Percentiles rank a stretch among this genome's conserved stretches.
phyloP scores from a whole-genome alignment of 2,113 vertebrate species.

The Onychostruthus taczanowskii region DNA sequence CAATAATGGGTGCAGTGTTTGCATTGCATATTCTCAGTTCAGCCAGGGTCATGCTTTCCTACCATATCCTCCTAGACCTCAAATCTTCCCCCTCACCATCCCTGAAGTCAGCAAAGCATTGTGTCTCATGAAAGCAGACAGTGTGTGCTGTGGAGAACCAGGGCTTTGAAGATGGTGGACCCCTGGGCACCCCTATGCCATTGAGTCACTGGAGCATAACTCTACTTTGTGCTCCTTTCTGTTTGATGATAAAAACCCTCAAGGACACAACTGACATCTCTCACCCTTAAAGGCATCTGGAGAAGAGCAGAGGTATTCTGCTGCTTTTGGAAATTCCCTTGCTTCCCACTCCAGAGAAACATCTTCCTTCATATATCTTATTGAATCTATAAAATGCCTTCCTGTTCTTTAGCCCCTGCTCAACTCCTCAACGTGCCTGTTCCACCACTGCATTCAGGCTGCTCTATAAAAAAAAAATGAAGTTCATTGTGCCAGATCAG shows the following conservation, averaged over 20 bases:
- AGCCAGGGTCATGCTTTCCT: not conserved
- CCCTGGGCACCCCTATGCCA: not conserved
- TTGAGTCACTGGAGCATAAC: not conserved
- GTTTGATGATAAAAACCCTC: not conserved
- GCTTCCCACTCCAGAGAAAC: not conserved
- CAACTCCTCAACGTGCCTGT: not conserved
- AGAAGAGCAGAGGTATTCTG: not conserved
- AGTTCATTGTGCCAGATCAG: not conserved
- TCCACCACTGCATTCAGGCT: slow-evolving; percentile 1
- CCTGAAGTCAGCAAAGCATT: not conserved
- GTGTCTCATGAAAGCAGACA: not conserved
- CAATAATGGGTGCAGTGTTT: not conserved
- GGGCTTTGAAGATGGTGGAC: not conserved
- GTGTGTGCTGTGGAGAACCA: not conserved
- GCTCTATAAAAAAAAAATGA: slow-evolving; percentile 17
- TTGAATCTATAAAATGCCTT: slow-evolving; percentile 14
- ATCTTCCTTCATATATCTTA: slow-evolving; percentile 17
- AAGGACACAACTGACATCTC: not conserved
- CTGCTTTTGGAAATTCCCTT: slow-evolving; percentile 2
- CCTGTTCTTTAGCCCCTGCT: slow-evolving; percentile 5
- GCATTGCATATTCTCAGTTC: not conserved
- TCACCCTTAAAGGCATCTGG: not conserved
- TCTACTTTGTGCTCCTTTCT: not conserved
- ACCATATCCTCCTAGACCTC: not conserved
- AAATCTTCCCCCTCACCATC: not conserved